Evolutionary conservation across 2,888 invertebrate genomes (phyloP), one percentile per base, ranked within the genome.

Genomic region (Hyles lineata): DNA sequence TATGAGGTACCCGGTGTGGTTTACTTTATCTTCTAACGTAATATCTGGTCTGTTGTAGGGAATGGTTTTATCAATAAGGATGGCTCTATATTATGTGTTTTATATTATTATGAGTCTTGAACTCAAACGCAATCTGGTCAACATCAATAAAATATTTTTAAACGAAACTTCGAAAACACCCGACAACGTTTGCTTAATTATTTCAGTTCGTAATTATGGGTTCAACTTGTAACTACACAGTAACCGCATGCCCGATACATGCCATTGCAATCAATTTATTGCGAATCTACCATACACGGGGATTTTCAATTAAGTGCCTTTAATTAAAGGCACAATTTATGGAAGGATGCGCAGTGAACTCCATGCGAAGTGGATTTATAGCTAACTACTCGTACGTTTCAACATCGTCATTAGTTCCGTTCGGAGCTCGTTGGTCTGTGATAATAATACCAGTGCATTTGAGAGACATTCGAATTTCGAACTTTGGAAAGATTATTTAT

Each of bases 231-330:
- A 60, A 5, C 9, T 60, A 25, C 8, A 25, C 23, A 25, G 11
- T 60, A 15, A 17, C 23, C 60, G 25, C 60, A 25, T 23, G 21
- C 62, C n/a, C 32, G n/a, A 35, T 19, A 35, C 63, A 63, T 23
- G 60, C 23, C 25, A 60, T 60, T 63, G 63, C 63, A 63, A 63
- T 32, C 21, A 63, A 63, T 63, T 63, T 35, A 35, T 63, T 35
- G 35, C 63, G 63, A 9, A 21, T 63, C 63, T 63, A 19, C 63
- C 32, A 35, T 35, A 63, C n/a, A 32, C 63, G n/a, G 32, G 35
- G 63, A 61, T 63, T 63, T 63, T 35, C 35, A 21, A 63, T 63
- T 63, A 63, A 63, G 63, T 63, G 35, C n/a, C 63, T 63, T 63
- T 63, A 63, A 63, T 63, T 63, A 35, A 32, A 63, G 63, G 35